These are phyloP conservation scores for Prunella strophiata DNA, from an alignment of 2,797 vertebrate genomes.

Conservation along the genomic window DNA sequence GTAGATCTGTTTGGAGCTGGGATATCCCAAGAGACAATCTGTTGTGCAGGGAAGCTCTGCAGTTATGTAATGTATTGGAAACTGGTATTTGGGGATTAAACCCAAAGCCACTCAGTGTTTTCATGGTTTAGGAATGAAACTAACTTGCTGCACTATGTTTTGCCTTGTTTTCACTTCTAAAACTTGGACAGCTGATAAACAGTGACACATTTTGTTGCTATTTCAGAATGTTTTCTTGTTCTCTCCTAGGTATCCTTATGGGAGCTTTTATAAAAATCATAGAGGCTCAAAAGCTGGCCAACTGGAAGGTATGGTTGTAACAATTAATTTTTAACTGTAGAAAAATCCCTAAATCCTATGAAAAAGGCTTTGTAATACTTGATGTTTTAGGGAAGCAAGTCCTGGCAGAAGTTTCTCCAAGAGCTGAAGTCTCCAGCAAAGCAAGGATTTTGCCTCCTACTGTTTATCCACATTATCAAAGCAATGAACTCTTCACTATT, in stretches of 20 bases:
- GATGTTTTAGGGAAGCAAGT: neutral
- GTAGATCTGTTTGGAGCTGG: neutral
- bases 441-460: neutral
- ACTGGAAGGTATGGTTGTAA: constrained; percentile 92
- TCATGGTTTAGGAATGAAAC: neutral
- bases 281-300: constrained; percentile 95
- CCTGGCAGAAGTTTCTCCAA: neutral
- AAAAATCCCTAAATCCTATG: neutral
- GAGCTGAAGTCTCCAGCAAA: neutral
- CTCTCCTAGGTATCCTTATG: constrained; percentile 92
- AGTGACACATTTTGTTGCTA: neutral
- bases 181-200: neutral
- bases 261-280: constrained; percentile 98
- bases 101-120: neutral
- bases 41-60: neutral
- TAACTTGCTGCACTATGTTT: neutral
- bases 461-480: neutral
- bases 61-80: neutral
- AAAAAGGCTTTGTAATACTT: neutral
- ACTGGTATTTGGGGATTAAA: neutral
- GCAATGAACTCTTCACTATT: neutral
- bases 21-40: neutral
- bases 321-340: neutral
- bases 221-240: constrained; percentile 35
- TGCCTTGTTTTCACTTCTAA: neutral